These are phyloP conservation scores for Diplazon laetatorius DNA, from an alignment of 2,888 invertebrate species.

Conservation along the genomic window DNA sequence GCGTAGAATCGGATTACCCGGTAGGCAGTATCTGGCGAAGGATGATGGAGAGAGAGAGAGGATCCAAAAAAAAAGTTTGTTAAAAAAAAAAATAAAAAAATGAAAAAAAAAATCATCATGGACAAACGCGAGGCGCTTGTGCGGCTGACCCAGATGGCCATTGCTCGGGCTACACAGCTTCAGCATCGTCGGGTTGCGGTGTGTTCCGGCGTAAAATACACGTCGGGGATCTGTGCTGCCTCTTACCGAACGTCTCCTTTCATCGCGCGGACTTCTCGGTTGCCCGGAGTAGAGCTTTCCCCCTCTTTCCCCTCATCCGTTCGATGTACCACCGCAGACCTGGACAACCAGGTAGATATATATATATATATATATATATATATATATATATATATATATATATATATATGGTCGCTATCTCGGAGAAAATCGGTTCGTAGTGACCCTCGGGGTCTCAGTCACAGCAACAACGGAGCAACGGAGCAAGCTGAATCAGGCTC, in stretches of 20 bases:
- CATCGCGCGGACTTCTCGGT: slow-evolving; percentile 37
- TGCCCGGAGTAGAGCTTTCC: no score
- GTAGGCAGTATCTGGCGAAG: no score
- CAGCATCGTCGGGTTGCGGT: slow-evolving; percentile 1
- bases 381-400: no score
- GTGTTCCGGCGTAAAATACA: background rate
- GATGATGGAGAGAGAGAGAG: no score
- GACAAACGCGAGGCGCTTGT: slow-evolving; percentile 40
- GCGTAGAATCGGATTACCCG: no score
- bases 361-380: no score
- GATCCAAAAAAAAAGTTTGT: no score
- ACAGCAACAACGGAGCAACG: slow-evolving; percentile 24
- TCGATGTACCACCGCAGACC: slow-evolving; percentile 45
- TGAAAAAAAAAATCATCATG: background rate
- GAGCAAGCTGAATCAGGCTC: slow-evolving; percentile 24
- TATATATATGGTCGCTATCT: slow-evolving; percentile 42
- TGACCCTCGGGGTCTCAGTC: slow-evolving; percentile 61
- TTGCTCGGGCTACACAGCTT: no score
- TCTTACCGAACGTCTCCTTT: slow-evolving; percentile 43
- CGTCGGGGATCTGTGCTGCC: slow-evolving; percentile 4
- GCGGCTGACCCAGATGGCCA: slow-evolving; percentile 53
- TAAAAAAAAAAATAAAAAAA: background rate
- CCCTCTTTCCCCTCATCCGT: background rate
- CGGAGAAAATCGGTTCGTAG: slow-evolving; percentile 58
- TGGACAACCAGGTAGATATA: slow-evolving; percentile 38